Evolutionary conservation across 2,113 vertebrate species (phyloP).

Genomic region (Rostratula benghalensis): DNA sequence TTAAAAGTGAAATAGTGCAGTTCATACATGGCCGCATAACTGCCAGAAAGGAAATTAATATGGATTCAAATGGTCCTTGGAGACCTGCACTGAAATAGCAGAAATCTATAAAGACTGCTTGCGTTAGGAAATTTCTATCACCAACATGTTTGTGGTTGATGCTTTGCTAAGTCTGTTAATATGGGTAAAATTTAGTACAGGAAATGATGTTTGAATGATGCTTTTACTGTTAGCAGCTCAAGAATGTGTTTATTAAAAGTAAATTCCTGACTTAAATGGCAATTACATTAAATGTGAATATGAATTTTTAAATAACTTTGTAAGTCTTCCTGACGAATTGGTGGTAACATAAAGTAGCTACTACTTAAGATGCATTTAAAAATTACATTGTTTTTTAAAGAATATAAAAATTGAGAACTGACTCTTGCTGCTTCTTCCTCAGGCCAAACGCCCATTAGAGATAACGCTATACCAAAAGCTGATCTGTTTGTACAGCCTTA

Average conservation of each 20-base stretch:
- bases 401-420: not conserved
- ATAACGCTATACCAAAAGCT: not conserved
- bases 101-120: constrained; percentile 92
- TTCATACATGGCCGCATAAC: constrained; percentile 96
- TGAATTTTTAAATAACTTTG: constrained; percentile 40
- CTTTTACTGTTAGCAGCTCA: constrained; percentile 57
- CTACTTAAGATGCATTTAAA: not conserved
- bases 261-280: constrained; percentile 49
- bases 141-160: constrained; percentile 83
- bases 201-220: constrained; percentile 72
- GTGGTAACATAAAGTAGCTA: not conserved
- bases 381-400: not conserved
- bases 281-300: constrained; percentile 6
- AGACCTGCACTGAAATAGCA: constrained; percentile 83
- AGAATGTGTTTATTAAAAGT: constrained; percentile 73
- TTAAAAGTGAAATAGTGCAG: constrained; percentile 99
- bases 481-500: not conserved
- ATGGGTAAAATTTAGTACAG: constrained; percentile 66
- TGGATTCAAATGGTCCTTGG: constrained; percentile 97
- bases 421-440: not conserved
- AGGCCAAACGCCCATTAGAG: not conserved
- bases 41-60: constrained; percentile 99
- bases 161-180: constrained; percentile 75
- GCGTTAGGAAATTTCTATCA: constrained; percentile 89
- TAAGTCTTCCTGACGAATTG: not conserved